Evolutionary conservation across 1,140 invertebrate genomes (phyloP), one percentile per base, ranked within the genome.

Genomic region (Marisa cornuarietis): DNA sequence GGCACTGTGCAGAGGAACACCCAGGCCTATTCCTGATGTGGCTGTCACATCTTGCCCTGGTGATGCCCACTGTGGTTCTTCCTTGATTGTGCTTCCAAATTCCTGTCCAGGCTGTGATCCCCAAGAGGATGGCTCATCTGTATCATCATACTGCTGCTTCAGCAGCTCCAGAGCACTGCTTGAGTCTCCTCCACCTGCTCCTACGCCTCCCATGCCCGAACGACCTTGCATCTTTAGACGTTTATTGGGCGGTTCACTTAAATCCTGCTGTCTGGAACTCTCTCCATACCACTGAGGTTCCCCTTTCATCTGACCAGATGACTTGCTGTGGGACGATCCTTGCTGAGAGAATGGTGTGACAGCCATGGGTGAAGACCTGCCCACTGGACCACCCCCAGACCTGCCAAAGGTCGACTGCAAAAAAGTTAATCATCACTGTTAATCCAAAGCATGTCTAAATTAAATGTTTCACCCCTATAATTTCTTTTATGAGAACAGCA

Each of bases 161-260:
- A 84, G 80, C 22, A 84, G 82, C 62, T 85, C 84, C 22, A 84
- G 75, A 22, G 84, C 84, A 79, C 84, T 84, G 42, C 80, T 78
- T 20, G 76, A 71, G 62, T 81, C 75, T 65, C 31, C 31, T 72
- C 62, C 61, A 62, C 20, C 31, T 20, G 62, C 14, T 42, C 31
- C 18, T 16, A 26, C 20, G 10, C 74, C 62, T 42, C 7, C 20
- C 65, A 14, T 14, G 10, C 65, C 62, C 7, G 62, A 22, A n/a
- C 65, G 14, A n/a, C 49, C 42, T 14, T 81, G 80, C 49, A 73
- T 74, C 75, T 82, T 85, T 14, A 49, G 62, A 22, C 82, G 79
- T 58, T 85, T 85, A 61, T 26, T 51, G 61, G 79, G 61, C 31
- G 77, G 68, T 66, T 83, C 82, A n/a, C 72, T 63, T 63, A 11